A percentile compares a stretch with the other conserved stretches of the same genome.
Evolutionary conservation across 2,888 invertebrate genomes (phyloP).

Genomic region (Rhagonycha lutea): DNA sequence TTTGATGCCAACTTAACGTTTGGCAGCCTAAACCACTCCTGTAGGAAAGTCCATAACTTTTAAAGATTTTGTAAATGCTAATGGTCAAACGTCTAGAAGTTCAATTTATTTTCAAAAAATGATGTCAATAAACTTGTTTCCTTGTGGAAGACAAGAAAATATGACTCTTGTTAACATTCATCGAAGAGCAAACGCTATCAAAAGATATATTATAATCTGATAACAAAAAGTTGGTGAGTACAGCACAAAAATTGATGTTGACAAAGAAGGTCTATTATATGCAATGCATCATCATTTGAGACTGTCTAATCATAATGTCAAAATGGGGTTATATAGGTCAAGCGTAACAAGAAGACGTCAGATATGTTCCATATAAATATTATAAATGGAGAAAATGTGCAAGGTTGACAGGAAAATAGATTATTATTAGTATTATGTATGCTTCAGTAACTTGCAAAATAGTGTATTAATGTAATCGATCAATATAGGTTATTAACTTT

Average conservation of each 20-base stretch:
- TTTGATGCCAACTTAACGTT: not conserved
- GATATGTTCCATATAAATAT: slow-evolving; percentile 27
- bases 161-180: slow-evolving; percentile 14
- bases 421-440: slow-evolving; percentile 25
- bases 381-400: slow-evolving; percentile 28
- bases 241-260: slow-evolving; percentile 22
- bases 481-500: slow-evolving; percentile 7
- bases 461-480: slow-evolving; percentile 9
- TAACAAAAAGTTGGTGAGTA: slow-evolving; percentile 5
- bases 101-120: not conserved
- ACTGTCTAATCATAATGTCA: slow-evolving; percentile 28
- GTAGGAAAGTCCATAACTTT: not conserved
- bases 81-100: not conserved
- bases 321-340: slow-evolving; percentile 27
- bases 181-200: slow-evolving; percentile 6
- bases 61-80: not conserved
- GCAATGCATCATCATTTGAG: slow-evolving; percentile 28
- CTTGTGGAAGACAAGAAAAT: not conserved
- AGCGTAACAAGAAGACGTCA: slow-evolving; percentile 29
- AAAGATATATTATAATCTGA: slow-evolving; percentile 25
- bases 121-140: slow-evolving; percentile 1
- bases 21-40: not conserved
- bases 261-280: slow-evolving; percentile 23
- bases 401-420: slow-evolving; percentile 27
- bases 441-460: slow-evolving; percentile 20